Conservation (phyloP, 30 jellyfish, hydroid and myxozoan genomes). For the Clytia hemisphaerica region DNA sequence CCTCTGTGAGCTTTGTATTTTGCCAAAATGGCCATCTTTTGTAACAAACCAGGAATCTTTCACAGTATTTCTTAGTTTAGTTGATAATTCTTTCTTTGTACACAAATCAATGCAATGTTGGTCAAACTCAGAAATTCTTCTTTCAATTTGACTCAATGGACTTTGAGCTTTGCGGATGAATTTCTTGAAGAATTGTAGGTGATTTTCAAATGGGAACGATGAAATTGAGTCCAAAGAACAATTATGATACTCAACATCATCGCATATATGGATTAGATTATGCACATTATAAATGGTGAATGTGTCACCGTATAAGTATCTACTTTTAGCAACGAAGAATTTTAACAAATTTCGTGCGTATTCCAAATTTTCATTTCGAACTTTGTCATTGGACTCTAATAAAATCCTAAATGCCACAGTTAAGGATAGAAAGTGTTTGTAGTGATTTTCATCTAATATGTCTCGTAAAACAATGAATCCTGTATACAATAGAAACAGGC, state of each 20-base stretch:
- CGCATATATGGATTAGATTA: conserved; percentile 16
- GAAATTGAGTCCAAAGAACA: conserved; percentile 31
- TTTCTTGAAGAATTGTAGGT: conserved; percentile 19
- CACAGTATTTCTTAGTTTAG: background rate
- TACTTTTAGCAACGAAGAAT: conserved; percentile 29
- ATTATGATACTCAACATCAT: conserved; percentile 18
- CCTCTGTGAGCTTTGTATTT: background rate
- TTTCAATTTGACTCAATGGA: conserved; percentile 28
- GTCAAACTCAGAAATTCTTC: conserved; percentile 30
- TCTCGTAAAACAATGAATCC: conserved; percentile 34
- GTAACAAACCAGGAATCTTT: conserved; percentile 3
- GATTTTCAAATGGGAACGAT: conserved; percentile 38
- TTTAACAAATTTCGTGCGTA: conserved; percentile 29
- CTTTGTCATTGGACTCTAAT: conserved; percentile 25
- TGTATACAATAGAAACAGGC: conserved; percentile 36
- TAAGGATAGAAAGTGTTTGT: conserved; percentile 26
- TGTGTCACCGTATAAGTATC: conserved; percentile 28
- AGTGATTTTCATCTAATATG: conserved; percentile 2
- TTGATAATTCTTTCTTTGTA: background rate
- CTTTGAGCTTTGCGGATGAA: conserved; percentile 26
- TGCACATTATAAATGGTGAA: conserved; percentile 41
- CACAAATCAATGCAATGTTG: background rate
- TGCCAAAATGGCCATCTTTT: background rate
- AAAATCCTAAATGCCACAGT: conserved; percentile 35
- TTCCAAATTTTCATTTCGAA: conserved; percentile 13